phyloP scores from a whole-genome alignment of 2,113 vertebrate species.

The Corapipo altera region DNA sequence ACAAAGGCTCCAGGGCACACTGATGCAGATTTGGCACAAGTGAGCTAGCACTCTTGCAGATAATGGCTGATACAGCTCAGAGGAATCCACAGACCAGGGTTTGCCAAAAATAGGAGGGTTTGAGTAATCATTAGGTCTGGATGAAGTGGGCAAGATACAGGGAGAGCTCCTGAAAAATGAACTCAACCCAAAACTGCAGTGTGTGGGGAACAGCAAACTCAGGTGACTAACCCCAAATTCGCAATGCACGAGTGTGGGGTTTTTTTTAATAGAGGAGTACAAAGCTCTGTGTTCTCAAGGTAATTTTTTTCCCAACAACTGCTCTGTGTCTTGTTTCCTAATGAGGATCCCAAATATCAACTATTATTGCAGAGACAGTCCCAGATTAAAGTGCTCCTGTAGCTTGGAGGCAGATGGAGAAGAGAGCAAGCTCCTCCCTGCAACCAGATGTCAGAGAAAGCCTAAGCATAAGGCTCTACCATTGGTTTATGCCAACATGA shows the following conservation, averaged over 20 bases:
- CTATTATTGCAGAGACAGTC: not conserved
- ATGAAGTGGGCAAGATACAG: not conserved
- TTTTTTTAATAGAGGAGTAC: not conserved
- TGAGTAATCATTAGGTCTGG: not conserved
- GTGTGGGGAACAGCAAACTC: too few relatives aligned
- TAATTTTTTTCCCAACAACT: not conserved
- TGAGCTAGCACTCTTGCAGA: not conserved
- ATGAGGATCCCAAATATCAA: not conserved
- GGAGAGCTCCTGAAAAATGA: not conserved
- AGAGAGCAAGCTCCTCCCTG: not conserved
- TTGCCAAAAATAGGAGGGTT: not conserved
- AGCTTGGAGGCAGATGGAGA: not conserved
- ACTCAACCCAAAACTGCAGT: not conserved
- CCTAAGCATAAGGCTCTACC: not conserved
- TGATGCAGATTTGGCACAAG: not conserved
- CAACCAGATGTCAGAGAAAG: not conserved
- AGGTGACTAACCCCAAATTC: not conserved
- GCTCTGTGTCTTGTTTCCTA: not conserved
- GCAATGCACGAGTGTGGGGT: fast-evolving
- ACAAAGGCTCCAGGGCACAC: not conserved
- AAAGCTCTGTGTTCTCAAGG: not conserved
- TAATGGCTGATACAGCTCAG: not conserved
- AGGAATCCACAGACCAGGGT: not conserved
- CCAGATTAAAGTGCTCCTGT: not conserved
- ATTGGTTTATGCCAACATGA: not conserved